These are phyloP conservation scores for Papilio helenus DNA, from an alignment of 1,140 invertebrate species.

Conservation along the genomic window DNA sequence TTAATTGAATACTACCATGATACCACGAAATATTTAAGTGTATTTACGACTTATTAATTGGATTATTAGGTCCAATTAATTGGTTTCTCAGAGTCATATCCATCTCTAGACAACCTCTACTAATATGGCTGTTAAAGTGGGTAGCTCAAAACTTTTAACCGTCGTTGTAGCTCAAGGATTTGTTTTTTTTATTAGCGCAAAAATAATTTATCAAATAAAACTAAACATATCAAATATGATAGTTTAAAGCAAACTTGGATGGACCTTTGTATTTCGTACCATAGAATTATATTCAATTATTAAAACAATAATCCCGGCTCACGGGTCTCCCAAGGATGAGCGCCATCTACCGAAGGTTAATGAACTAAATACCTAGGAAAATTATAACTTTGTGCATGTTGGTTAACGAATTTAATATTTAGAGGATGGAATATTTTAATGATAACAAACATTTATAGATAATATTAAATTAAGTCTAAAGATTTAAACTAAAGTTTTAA, in stretches of 20 bases:
- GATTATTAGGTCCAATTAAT: no score
- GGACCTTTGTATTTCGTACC: constrained; percentile 48
- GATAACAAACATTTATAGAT: background rate
- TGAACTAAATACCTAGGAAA: constrained; percentile 16
- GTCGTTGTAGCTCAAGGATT: background rate
- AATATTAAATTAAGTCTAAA: no score
- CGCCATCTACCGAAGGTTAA: constrained; percentile 58
- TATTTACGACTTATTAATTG: background rate
- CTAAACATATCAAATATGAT: background rate
- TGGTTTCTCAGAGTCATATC: no score
- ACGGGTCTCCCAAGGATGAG: constrained; percentile 46
- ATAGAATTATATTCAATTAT: constrained; percentile 73
- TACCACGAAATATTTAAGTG: background rate
- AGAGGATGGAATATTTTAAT: background rate
- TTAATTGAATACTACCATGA: background rate
- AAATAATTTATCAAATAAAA: background rate
- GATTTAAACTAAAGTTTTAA: no score
- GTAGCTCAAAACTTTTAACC: no score
- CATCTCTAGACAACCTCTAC: no score
- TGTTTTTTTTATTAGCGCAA: background rate
- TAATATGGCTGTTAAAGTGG: no score
- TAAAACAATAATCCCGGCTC: constrained; percentile 67
- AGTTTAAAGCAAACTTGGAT: constrained; percentile 45
- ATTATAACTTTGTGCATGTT: background rate
- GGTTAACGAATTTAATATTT: background rate